These are phyloP conservation scores for Symphodus melops DNA, from an alignment of 2,113 vertebrate genomes.

Conservation along the genomic window DNA sequence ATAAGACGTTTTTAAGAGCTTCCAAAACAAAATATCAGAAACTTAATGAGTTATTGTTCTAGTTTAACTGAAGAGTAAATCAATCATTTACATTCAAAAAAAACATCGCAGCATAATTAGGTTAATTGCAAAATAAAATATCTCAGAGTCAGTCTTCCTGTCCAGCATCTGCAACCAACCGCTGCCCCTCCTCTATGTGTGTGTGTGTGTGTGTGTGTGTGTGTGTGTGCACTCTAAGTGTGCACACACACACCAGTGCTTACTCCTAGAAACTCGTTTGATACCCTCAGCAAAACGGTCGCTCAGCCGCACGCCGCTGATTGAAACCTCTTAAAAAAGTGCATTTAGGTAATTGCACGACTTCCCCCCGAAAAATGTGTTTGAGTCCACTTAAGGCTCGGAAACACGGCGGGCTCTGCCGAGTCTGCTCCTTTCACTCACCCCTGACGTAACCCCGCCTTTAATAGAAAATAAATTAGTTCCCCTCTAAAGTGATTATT, in stretches of 20 bases:
- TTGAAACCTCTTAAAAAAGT: constrained; percentile 78
- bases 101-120: too few species aligned
- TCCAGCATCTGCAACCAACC: too few species aligned
- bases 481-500: constrained; percentile 78
- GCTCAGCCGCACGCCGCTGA: constrained; percentile 65
- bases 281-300: constrained; percentile 76
- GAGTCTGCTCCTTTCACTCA: constrained; percentile 72
- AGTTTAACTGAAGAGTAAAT: too few species aligned
- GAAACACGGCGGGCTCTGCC: constrained; percentile 62
- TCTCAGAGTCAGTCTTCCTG: too few species aligned
- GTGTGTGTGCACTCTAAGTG: background rate
- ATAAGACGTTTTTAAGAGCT: too few species aligned
- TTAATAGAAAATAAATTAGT: constrained; percentile 82
- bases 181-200: too few species aligned
- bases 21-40: too few species aligned
- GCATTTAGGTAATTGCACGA: constrained; percentile 81
- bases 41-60: too few species aligned
- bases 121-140: too few species aligned
- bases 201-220: too few species aligned
- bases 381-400: constrained; percentile 75
- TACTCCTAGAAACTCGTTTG: constrained; percentile 70
- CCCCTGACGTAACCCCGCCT: constrained; percentile 67
- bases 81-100: too few species aligned
- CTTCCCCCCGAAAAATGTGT: constrained; percentile 71
- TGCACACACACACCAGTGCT: constrained; percentile 52